These are phyloP conservation scores for Lagria hirta DNA, from an alignment of 2,888 invertebrate genomes.

Conservation along the genomic window DNA sequence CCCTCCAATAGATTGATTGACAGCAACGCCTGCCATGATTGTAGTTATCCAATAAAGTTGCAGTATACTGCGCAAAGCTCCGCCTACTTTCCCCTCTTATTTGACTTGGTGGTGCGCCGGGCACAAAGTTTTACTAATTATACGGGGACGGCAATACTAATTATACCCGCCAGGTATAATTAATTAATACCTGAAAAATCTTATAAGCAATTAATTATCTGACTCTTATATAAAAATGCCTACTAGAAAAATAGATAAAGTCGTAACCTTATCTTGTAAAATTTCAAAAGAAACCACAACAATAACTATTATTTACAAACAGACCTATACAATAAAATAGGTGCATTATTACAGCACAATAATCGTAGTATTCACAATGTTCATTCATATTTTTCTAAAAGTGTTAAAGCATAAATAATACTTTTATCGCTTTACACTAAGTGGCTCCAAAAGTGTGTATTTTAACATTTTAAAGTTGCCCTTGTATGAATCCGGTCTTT, in stretches of 20 bases:
- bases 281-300: conserved; percentile 6
- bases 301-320: conserved; percentile 23
- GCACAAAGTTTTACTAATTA: conserved; percentile 46
- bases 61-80: conserved; percentile 32
- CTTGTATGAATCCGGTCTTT: no score
- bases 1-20: conserved; percentile 48
- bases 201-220: not conserved
- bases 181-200: conserved; percentile 48
- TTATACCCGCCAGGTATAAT: conserved; percentile 56
- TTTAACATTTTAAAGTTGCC: no score
- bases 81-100: conserved; percentile 29
- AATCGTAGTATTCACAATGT: no score
- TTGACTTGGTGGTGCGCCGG: conserved; percentile 26
- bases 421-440: no score
- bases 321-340: conserved; percentile 22
- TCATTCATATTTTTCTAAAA: no score
- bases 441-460: no score
- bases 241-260: no score
- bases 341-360: no score
- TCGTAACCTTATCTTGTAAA: no score
- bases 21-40: conserved; percentile 54
- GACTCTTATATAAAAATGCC: no score
- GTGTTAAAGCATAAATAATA: no score
- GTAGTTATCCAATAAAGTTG: conserved; percentile 44
- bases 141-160: conserved; percentile 54